phyloP scores from a whole-genome alignment of 2,888 invertebrate genomes.

The Stramonita haemastoma region DNA sequence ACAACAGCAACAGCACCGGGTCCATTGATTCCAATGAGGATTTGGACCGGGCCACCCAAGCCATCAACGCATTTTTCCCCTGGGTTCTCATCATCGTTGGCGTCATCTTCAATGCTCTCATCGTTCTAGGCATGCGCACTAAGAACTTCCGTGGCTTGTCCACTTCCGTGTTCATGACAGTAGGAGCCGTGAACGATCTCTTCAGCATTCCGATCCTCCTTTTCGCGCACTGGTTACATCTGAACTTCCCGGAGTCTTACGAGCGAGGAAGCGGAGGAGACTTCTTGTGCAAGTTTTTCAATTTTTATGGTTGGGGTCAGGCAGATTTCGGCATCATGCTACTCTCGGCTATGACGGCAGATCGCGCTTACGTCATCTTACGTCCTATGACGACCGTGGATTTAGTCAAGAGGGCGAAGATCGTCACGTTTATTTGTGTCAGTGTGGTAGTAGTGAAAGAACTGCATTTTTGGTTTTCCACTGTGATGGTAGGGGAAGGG shows the following conservation, averaged over 20 bases:
- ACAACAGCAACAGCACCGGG: background rate
- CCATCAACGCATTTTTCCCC: slow-evolving; percentile 59
- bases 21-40: background rate
- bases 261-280: slow-evolving; percentile 52
- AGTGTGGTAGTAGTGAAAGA: slow-evolving; percentile 44
- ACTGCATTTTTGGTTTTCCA: slow-evolving; percentile 47
- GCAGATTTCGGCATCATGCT: slow-evolving; percentile 64
- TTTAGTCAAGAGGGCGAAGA: slow-evolving; percentile 54
- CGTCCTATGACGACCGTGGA: slow-evolving; percentile 58
- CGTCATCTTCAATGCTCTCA: slow-evolving; percentile 58
- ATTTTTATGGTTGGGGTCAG: slow-evolving; percentile 66
- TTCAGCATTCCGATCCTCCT: slow-evolving; percentile 58
- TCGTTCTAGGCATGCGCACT: slow-evolving; percentile 63
- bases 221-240: slow-evolving; percentile 64
- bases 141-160: slow-evolving; percentile 62
- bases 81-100: slow-evolving; percentile 63
- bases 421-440: slow-evolving; percentile 33
- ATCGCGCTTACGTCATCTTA: slow-evolving; percentile 62
- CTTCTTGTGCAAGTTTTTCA: slow-evolving; percentile 66
- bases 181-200: slow-evolving; percentile 61
- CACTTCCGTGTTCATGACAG: slow-evolving; percentile 64
- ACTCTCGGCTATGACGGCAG: slow-evolving; percentile 64
- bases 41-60: slow-evolving; percentile 15
- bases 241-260: slow-evolving; percentile 59
- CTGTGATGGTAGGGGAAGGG: slow-evolving; percentile 40